These are phyloP conservation scores for Macquaria ambigua DNA, from an alignment of 2,113 vertebrate species.

Conservation along the genomic window DNA sequence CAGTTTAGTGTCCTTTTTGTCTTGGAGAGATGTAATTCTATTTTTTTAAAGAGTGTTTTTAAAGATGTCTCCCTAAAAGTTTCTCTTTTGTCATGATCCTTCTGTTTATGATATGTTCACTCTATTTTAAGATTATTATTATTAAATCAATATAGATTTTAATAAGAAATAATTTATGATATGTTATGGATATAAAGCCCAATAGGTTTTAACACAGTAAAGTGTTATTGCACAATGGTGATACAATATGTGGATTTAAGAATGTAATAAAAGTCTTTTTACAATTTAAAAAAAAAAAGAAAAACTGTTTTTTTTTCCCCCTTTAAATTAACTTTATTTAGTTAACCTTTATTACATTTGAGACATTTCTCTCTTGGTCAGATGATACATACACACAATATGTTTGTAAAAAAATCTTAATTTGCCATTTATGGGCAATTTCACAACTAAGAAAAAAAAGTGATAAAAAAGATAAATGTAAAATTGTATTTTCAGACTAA, in stretches of 20 bases:
- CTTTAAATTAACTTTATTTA: not conserved
- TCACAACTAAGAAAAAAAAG: not conserved
- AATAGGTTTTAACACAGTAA: slow-evolving; percentile 80
- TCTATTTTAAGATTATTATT: slow-evolving; percentile 81
- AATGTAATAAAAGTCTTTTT: slow-evolving; percentile 89
- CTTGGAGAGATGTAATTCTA: slow-evolving; percentile 91
- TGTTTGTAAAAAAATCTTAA: not conserved
- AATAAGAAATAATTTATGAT: slow-evolving; percentile 88
- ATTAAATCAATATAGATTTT: slow-evolving; percentile 84
- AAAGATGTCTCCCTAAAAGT: slow-evolving; percentile 82
- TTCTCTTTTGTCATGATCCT: slow-evolving; percentile 81
- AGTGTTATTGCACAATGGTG: slow-evolving; percentile 84
- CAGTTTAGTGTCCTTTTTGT: slow-evolving; percentile 84
- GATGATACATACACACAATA: not conserved
- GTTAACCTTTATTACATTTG: not conserved
- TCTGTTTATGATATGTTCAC: slow-evolving; percentile 80
- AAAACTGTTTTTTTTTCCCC: no score
- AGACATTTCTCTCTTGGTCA: not conserved
- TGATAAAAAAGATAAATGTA: not conserved
- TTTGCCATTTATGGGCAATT: not conserved
- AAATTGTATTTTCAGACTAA: not conserved
- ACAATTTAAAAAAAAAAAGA: slow-evolving; percentile 69
- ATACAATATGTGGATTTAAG: slow-evolving; percentile 84
- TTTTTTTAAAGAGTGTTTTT: slow-evolving; percentile 91
- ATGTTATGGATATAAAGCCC: slow-evolving; percentile 82